A percentile compares a stretch with the other conserved stretches of the same genome.
These are phyloP conservation scores for Cassiopea andromeda DNA, from an alignment of 30 jellyfish, hydroid and myxozoan species.

Conservation along the genomic window DNA sequence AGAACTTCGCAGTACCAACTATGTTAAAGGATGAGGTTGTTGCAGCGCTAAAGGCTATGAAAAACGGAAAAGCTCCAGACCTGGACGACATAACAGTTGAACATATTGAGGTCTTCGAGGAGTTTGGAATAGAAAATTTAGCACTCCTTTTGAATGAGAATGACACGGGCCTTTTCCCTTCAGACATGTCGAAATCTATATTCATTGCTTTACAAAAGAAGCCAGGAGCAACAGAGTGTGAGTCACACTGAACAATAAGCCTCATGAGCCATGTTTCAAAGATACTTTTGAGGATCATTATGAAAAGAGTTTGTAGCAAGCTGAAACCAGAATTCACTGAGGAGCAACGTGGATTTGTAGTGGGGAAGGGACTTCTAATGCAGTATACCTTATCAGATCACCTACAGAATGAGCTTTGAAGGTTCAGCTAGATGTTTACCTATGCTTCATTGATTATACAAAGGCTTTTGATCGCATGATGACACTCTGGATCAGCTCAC, in stretches of 20 bases:
- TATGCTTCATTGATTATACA: constrained; percentile 24
- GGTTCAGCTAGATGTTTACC: constrained; percentile 5
- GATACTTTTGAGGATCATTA: neutral
- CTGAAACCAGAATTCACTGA: neutral
- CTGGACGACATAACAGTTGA: constrained; percentile 13
- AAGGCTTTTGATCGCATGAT: constrained; percentile 16
- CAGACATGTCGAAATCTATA: constrained; percentile 8
- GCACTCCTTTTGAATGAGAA: neutral
- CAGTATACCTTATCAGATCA: neutral
- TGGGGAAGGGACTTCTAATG: constrained; percentile 19
- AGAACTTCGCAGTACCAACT: neutral
- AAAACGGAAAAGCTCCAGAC: constrained; percentile 7
- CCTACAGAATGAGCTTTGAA: neutral
- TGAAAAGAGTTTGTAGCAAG: neutral
- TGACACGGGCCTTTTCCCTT: constrained; percentile 20
- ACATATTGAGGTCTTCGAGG: constrained; percentile 10
- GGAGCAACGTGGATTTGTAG: constrained; percentile 28
- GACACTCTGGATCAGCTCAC: neutral
- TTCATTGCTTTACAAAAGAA: constrained; percentile 41
- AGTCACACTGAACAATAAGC: constrained; percentile 28
- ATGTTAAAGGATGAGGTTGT: neutral
- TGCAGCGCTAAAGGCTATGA: neutral
- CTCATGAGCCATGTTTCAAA: constrained; percentile 72
- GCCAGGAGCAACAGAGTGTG: constrained; percentile 27
- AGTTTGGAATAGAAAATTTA: constrained; percentile 2